phyloP scores from a whole-genome alignment of 2,888 invertebrate genomes.

The Ecliptopera silaceata region DNA sequence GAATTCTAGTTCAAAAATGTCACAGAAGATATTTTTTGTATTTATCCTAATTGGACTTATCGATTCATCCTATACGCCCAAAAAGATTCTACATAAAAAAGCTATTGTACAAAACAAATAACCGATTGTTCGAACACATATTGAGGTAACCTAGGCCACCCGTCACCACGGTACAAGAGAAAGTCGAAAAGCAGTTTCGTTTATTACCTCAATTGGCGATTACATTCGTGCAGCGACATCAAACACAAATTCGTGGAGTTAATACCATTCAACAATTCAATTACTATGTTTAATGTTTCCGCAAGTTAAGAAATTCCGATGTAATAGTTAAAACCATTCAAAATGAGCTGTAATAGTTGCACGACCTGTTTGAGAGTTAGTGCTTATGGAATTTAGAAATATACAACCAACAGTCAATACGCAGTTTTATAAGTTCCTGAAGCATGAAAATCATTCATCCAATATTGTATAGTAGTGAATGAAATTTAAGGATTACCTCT shows the following conservation, averaged over 20 bases:
- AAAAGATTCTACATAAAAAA: too few species aligned
- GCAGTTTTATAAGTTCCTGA: background rate
- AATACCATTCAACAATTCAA: conserved; percentile 14
- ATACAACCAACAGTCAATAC: background rate
- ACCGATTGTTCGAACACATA: background rate
- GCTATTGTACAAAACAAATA: background rate
- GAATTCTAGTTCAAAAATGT: too few species aligned
- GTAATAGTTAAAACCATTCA: conserved; percentile 26
- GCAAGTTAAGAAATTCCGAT: conserved; percentile 37
- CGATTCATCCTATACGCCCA: background rate
- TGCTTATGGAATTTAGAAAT: background rate
- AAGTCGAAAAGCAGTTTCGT: conserved; percentile 25
- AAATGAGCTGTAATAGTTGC: background rate
- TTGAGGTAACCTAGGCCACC: conserved; percentile 7
- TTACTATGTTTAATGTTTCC: conserved; percentile 41
- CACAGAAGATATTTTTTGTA: too few species aligned
- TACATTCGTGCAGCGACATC: conserved; percentile 35
- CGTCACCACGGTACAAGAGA: conserved; percentile 19
- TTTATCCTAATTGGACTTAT: background rate
- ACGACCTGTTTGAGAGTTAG: conserved; percentile 10
- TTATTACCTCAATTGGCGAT: conserved; percentile 32
- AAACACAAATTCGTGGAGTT: conserved; percentile 25
- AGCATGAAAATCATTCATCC: background rate
- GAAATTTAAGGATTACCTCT: background rate
- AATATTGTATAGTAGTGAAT: background rate